Evolutionary conservation across 2,113 vertebrate genomes (phyloP), one percentile per base, ranked within the genome.

Genomic region (Chionodraco myersi): DNA sequence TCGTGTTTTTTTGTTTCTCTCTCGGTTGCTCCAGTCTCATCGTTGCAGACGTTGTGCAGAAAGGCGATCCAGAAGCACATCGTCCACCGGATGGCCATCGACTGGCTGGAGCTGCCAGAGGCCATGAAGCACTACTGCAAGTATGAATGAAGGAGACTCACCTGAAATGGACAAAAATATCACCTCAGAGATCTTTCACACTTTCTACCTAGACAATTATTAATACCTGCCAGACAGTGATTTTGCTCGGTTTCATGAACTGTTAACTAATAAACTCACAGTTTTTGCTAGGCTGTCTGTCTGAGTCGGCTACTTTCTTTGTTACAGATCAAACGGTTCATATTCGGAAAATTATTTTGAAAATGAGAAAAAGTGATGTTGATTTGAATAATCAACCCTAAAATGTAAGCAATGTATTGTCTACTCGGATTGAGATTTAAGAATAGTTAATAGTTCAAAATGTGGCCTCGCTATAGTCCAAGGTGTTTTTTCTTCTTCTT

Each of bases 11-110:
- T 23, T 8, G 11, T 34, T 18, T 75, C 47, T 56, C 16, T 49
- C 36, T 60, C 9, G 75, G 51, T 44, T 44, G 1, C 71, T 84
- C 14, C 63, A 95, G 86, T 90, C 63, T 68, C 86, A 3, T 99
- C 97, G 49, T 83, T 99, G 92, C 97, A 99, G 95, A 99, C 97
- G 0, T 92, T 99, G 76, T 98, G 97, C 77, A 95, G 97, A 9
- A 92, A 96, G 6, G 91, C 95, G 59, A 97, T 99, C 87, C 97
- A 99, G 95, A 97, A 96, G 78, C 94, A 96, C 69, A 88, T 99
- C 0, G 92, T 96, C 67, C 97, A 99, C 92, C 94, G 97, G 87
- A 91, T 98, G 95, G 97, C 96, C 83, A 96, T 99, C 2, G 96
- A 99, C 1, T 96, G 96, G 94, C 93, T 99, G 72, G 94, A 96